phyloP scores from a whole-genome alignment of 2,797 vertebrate species.

The Lacerta bilineata region DNA sequence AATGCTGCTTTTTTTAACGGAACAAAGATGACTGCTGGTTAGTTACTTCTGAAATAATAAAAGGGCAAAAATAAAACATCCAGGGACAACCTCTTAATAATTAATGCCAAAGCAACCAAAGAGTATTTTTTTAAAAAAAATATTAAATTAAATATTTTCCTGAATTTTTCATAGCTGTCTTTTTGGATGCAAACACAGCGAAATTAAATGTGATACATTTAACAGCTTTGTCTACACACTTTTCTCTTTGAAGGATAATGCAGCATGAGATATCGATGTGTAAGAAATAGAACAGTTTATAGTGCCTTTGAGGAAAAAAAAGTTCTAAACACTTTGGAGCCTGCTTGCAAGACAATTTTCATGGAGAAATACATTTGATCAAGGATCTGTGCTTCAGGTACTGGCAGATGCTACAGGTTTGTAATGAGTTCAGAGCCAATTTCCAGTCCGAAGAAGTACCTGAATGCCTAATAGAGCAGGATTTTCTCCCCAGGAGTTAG shows the following conservation, averaged over 20 bases:
- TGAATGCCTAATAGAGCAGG: not conserved
- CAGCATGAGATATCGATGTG: not conserved
- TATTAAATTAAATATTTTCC: constrained; percentile 80
- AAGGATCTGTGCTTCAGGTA: not conserved
- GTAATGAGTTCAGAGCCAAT: not conserved
- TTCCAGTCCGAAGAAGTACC: not conserved
- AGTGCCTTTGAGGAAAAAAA: not conserved
- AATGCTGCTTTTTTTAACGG: constrained; percentile 61
- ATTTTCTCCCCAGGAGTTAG: not conserved
- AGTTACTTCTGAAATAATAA: constrained; percentile 69
- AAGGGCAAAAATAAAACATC: constrained; percentile 69
- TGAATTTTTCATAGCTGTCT: constrained; percentile 53
- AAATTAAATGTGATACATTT: constrained; percentile 53
- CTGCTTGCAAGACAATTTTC: not conserved
- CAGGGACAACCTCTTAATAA: constrained; percentile 77
- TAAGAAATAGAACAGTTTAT: not conserved
- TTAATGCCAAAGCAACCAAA: constrained; percentile 67
- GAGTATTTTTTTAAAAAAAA: constrained; percentile 71
- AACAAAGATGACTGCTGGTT: constrained; percentile 80
- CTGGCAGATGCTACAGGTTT: not conserved
- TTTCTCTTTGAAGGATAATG: constrained; percentile 30
- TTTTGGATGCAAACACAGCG: constrained; percentile 57
- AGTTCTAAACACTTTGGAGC: not conserved
- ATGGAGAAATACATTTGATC: not conserved
- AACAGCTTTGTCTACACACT: constrained; percentile 40